A percentile compares a stretch with the other conserved stretches of the same genome.
Evolutionary conservation across 2,797 vertebrate genomes (phyloP).

Genomic region (Onychomys torridus): DNA sequence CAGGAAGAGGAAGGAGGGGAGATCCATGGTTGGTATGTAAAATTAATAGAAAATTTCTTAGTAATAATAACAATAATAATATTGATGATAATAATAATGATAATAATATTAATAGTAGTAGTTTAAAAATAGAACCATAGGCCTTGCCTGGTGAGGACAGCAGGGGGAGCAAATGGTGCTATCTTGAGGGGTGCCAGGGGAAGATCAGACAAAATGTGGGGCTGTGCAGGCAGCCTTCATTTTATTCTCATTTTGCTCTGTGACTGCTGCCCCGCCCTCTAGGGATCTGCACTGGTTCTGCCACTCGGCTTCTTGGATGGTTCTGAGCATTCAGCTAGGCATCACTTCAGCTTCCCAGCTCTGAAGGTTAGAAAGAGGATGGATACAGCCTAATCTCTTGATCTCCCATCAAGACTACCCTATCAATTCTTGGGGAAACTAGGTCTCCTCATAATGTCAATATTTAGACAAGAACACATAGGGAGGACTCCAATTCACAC

Average conservation of each 20-base stretch:
- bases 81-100: too few relatives aligned
- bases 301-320: background rate
- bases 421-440: background rate
- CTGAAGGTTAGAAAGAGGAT: background rate
- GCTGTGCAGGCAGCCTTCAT: background rate
- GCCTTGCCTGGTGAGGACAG: background rate
- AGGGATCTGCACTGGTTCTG: background rate
- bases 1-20: too few relatives aligned
- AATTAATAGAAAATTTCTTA: too few relatives aligned
- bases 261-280: background rate
- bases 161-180: background rate
- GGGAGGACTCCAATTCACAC: background rate
- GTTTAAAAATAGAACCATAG: too few relatives aligned
- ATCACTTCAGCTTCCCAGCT: background rate
- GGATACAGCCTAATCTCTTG: background rate
- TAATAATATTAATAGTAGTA: too few relatives aligned
- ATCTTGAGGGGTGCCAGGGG: background rate
- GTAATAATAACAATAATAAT: too few relatives aligned
- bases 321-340: background rate
- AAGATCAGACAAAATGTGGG: background rate
- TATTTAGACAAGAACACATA: background rate
- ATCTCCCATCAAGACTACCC: too few relatives aligned
- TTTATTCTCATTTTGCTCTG: background rate
- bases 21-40: too few relatives aligned
- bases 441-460: background rate